phyloP scores from a whole-genome alignment of 2,888 invertebrate species.

The Mesorhabditis sp. region DNA sequence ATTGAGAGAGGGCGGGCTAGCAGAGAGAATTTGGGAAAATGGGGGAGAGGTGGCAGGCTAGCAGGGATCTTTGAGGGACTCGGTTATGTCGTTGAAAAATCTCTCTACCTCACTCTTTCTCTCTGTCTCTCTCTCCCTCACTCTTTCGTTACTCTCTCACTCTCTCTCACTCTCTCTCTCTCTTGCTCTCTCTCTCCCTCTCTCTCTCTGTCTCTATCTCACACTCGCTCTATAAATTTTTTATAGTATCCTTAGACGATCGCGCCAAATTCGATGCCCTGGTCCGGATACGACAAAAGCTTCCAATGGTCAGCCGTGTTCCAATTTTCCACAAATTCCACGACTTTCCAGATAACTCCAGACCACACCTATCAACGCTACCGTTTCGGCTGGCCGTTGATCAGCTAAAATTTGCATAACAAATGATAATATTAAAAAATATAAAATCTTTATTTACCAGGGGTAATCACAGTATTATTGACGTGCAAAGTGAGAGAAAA shows the following conservation, averaged over 20 bases:
- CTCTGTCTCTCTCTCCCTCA: too few species aligned
- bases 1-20: too few species aligned
- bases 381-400: background rate
- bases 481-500: too few species aligned
- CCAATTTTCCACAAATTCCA: background rate
- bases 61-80: too few species aligned
- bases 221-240: background rate
- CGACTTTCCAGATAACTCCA: background rate
- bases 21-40: too few species aligned
- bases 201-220: too few species aligned
- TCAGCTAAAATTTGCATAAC: background rate
- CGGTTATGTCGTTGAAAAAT: too few species aligned
- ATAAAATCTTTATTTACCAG: slow-evolving; percentile 1
- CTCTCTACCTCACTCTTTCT: too few species aligned
- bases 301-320: background rate
- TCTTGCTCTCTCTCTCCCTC: too few species aligned
- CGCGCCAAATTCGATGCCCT: background rate
- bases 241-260: background rate
- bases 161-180: too few species aligned
- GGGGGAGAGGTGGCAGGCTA: too few species aligned
- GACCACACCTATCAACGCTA: background rate
- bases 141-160: too few species aligned
- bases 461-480: background rate
- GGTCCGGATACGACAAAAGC: background rate
- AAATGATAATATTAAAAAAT: background rate